These are phyloP conservation scores for Enteromius afrohamiltoni DNA, from an alignment of 2,797 vertebrate genomes.

Conservation along the genomic window DNA sequence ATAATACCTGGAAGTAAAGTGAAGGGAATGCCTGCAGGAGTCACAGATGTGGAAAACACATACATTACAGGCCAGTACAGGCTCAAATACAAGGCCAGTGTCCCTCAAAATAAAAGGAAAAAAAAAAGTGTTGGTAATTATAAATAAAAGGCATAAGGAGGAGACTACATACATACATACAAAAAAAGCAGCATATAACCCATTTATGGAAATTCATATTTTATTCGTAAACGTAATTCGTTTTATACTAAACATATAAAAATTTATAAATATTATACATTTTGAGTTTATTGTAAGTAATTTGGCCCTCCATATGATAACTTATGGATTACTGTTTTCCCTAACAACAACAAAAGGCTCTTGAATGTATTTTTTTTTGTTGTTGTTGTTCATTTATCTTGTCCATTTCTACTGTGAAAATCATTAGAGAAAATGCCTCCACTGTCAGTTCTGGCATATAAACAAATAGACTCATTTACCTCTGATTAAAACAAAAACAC, in stretches of 20 bases:
- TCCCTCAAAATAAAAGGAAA: no score
- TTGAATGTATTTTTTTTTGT: background rate
- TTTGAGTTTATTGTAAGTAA: no score
- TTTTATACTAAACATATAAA: no score
- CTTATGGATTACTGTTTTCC: background rate
- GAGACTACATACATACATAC: background rate
- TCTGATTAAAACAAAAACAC: background rate
- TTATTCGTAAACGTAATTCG: no score
- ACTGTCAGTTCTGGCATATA: background rate
- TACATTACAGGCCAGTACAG: background rate
- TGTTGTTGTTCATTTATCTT: constrained; percentile 2
- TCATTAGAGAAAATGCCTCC: constrained; percentile 19
- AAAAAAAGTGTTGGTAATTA: background rate
- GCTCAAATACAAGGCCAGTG: no score
- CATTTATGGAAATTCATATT: no score
- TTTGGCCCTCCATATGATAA: no score
- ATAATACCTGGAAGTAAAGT: background rate
- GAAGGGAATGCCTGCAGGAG: background rate
- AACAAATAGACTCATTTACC: constrained; percentile 27
- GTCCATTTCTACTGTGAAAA: constrained; percentile 7
- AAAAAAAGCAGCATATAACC: background rate
- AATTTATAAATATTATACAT: no score
- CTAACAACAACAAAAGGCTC: background rate
- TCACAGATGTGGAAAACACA: constrained; percentile 6
- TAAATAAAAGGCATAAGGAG: no score